These are phyloP conservation scores for Acleris literana DNA, from an alignment of 2,888 invertebrate genomes.

Conservation along the genomic window DNA sequence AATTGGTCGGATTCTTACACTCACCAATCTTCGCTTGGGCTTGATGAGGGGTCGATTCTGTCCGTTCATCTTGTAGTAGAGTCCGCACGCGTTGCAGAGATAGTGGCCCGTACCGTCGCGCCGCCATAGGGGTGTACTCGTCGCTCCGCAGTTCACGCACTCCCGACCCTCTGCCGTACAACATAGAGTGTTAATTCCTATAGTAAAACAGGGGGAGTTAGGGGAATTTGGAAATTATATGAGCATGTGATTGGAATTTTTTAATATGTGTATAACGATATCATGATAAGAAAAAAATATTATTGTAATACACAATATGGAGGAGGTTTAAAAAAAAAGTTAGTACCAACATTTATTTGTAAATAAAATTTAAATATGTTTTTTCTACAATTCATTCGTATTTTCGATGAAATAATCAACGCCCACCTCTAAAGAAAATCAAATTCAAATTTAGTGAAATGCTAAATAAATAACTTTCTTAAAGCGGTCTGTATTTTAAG, in stretches of 20 bases:
- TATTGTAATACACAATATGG: background rate
- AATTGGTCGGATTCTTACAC: constrained; percentile 87
- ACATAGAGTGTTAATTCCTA: constrained; percentile 33
- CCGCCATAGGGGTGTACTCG: constrained; percentile 98
- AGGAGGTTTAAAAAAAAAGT: no score
- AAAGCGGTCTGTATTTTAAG: no score
- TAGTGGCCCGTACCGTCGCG: constrained; percentile 99
- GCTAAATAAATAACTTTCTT: no score
- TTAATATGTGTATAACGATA: background rate
- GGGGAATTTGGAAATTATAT: constrained; percentile 19
- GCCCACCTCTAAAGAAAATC: no score
- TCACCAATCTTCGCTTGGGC: constrained; percentile 99
- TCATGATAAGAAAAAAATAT: constrained; percentile 9
- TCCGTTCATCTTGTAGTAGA: constrained; percentile 99
- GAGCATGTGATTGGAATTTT: background rate
- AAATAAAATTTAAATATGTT: no score
- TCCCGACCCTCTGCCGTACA: constrained; percentile 93
- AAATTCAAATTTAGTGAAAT: no score
- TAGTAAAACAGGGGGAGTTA: background rate
- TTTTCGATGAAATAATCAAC: no score
- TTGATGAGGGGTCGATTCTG: constrained; percentile 99
- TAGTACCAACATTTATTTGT: no score
- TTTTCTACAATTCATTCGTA: no score
- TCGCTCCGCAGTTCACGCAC: constrained; percentile 99
- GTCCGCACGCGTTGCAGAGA: constrained; percentile 99